A percentile compares a stretch with the other conserved stretches of the same genome.
Evolutionary conservation across 37 sponge, comb jelly and placozoan genomes (phyloP).

Genomic region (Aphrocallistes beatrix): DNA sequence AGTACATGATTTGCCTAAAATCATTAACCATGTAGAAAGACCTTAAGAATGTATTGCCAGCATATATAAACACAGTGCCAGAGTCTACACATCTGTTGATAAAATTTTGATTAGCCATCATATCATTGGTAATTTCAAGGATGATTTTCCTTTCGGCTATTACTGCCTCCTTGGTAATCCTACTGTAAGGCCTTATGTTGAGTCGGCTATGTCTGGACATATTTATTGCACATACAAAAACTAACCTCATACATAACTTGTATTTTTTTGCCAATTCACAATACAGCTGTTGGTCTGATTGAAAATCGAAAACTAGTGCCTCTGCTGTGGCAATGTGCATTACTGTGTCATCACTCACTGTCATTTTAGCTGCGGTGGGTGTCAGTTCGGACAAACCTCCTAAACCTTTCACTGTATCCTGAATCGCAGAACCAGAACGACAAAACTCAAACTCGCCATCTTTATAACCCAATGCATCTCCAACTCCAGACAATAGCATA

Average conservation of each 20-base stretch:
- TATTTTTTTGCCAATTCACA: slow-evolving; percentile 41
- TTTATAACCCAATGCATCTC: slow-evolving; percentile 77
- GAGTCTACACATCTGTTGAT: too few relatives aligned
- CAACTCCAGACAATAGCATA: slow-evolving; percentile 64
- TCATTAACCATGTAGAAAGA: too few relatives aligned
- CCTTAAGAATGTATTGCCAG: too few relatives aligned
- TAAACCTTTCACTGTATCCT: slow-evolving; percentile 22
- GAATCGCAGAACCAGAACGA: slow-evolving; percentile 41
- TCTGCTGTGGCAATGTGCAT: slow-evolving; percentile 77
- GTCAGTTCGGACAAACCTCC: slow-evolving; percentile 45
- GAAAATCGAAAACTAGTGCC: slow-evolving; percentile 42
- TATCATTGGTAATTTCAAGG: too few relatives aligned
- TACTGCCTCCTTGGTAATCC: too few relatives aligned
- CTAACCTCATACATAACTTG: slow-evolving; percentile 35
- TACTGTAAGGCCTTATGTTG: too few relatives aligned
- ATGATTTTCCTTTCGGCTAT: too few relatives aligned
- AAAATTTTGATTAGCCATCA: too few relatives aligned
- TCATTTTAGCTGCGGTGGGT: slow-evolving; percentile 30
- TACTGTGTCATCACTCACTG: slow-evolving; percentile 67
- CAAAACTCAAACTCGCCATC: slow-evolving; percentile 69
- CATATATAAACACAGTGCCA: too few relatives aligned
- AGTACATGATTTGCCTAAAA: too few relatives aligned
- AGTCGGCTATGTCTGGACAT: too few relatives aligned
- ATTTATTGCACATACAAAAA: too few relatives aligned
- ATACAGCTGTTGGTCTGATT: slow-evolving; percentile 37